phyloP scores from a whole-genome alignment of 1,140 invertebrate genomes.

The Calycopis cecrops region DNA sequence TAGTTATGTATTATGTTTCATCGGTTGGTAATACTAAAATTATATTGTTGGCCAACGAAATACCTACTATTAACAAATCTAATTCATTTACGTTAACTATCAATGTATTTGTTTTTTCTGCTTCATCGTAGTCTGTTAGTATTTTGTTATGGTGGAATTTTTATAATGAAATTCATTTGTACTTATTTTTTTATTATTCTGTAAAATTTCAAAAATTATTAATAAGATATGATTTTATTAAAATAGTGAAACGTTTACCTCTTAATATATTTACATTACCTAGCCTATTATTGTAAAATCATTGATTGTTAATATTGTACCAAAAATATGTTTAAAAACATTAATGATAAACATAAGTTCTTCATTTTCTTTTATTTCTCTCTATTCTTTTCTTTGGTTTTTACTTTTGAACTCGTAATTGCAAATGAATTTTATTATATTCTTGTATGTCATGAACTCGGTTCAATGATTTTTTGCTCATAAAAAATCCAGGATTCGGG shows the following conservation, averaged over 20 bases:
- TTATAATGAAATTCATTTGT: not conserved
- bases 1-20: no score
- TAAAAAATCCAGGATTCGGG: constrained; percentile 63
- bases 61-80: no score
- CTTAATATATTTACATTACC: not conserved
- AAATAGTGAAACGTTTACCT: not conserved
- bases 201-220: not conserved
- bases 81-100: no score
- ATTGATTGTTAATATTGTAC: constrained; percentile 1
- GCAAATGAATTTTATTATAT: constrained; percentile 16
- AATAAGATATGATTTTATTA: constrained; percentile 1
- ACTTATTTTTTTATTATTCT: not conserved
- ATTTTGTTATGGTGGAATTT: not conserved
- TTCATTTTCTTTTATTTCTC: constrained; percentile 16
- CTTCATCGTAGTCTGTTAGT: not conserved
- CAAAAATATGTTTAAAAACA: not conserved
- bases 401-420: not conserved
- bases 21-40: no score
- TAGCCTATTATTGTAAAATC: not conserved
- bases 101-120: not conserved
- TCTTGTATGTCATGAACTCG: constrained; percentile 35
- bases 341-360: not conserved
- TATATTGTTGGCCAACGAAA: no score
- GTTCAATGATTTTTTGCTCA: constrained; percentile 56
- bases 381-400: constrained; percentile 17